Base-by-base conservation (phyloP, 1,140 invertebrate genomes). In the Pseudachorutes palmiensis region DNA sequence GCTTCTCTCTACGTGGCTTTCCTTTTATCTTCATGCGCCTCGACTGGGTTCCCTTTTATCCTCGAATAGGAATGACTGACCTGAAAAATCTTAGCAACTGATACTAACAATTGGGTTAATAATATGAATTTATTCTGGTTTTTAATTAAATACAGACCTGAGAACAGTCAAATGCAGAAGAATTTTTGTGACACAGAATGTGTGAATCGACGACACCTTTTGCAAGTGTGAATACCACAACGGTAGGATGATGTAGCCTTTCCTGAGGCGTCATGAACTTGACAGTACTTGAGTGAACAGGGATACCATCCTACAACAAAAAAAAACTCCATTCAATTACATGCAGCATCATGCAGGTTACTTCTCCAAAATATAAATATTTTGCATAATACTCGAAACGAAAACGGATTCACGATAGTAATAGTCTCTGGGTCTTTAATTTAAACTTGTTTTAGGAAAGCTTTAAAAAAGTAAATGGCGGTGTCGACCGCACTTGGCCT, bases 151-250 rank as follows among this genome's bases (percentile, higher is more conserved):
- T n/a, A n/a, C n/a, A n/a, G n/a, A n/a, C n/a, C n/a, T n/a, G n/a
- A n/a, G n/a, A n/a, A n/a, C n/a, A n/a, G 5, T 55, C 51, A 55
- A 55, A 92, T 80, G 80, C 94, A 96, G 72, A 86, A 83, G 73
- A 89, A 86, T 77, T 92, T 91, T 76, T 88, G 86, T 64, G 84
- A 81, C 51, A 90, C 89, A 76, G 87, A 88, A 80, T 90, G 94
- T 63, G 87, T 84, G 79, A 92, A 96, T 70, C 87, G 85, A 76
- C 89, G 86, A 80, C 91, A 94, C 77, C 91, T 88, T 75, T 87
- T 86, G 78, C 94, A 97, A 2, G 93, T 96, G 80, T 94, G 92
- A 75, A 97, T 97, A 62, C 94, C 94, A 79, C 94, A 97, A 19
- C 92, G 82, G 79, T 94, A 94, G n/a, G 72, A 67, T 26, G 51